Base-by-base conservation (phyloP, 2,113 vertebrate genomes). In the Brachypodius melanocephalos region DNA sequence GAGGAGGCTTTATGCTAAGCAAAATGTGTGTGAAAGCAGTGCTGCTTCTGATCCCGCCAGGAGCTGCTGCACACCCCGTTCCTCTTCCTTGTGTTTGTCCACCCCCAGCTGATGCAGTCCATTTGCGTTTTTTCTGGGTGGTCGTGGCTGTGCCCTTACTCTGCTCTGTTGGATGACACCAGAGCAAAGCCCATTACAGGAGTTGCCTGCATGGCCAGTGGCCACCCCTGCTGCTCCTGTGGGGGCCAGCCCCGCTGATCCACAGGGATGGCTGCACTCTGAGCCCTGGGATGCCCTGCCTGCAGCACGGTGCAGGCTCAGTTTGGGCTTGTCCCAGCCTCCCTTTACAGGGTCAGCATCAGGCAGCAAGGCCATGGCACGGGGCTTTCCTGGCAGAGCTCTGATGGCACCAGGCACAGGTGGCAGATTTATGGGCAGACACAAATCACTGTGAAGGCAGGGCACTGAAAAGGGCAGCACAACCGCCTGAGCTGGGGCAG, bases 1-100 rank as follows among this genome's bases (percentile, higher is more conserved):
- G 93, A 96, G 40, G 29, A 93, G 55, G 59, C 74, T 96, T 96
- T 96, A 85, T 90, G 89, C 72, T 93, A 77, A 89, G 93, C 85
- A 94, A 97, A 96, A 95, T 9, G 51, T 93, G 31, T 91, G 85
- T 93, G 89, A 94, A 95, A 92, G 84, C 55, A 90, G 87, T 0
- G 0, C 72, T 88, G 75, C 55, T 74, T 93, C 63, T 85, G 85
- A 89, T 96, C 89, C 89, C 31, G 28, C 71, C 71, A 69, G 75
- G 79, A 89, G 67, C 67, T 71, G 81, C 81, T 74, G 51, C 38
- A 46, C 43, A 36, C 14, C 59, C 85, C 0, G 0, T 46, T 89
- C 62, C 57, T 89, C n/a, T 36, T 90, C 59, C 49, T 66, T 12
- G 3, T 22, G 15, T 88, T 88, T 89, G 85, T 51, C 55, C 38